Evolutionary conservation across 2,113 vertebrate genomes (phyloP).

Genomic region (Otus sunia): DNA sequence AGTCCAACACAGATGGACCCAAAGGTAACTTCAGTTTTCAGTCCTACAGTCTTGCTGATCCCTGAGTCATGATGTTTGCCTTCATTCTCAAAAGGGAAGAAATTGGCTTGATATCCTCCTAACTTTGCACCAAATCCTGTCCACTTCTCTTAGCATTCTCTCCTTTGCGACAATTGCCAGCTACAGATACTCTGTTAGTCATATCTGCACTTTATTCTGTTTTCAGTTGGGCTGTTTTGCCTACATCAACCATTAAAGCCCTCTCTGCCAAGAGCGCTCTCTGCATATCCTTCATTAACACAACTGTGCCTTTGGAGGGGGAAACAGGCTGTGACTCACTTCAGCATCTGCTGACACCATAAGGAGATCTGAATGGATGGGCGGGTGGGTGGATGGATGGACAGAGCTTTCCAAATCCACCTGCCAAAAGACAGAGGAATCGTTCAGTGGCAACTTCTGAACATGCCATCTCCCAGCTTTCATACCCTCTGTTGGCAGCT

Average conservation of each 20-base stretch:
- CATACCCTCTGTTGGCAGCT: background rate
- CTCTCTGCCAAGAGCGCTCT: background rate
- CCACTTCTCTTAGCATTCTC: background rate
- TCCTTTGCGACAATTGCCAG: background rate
- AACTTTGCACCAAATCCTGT: background rate
- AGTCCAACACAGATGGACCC: background rate
- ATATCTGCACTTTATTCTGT: background rate
- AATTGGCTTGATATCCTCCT: background rate
- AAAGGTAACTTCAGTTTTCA: background rate
- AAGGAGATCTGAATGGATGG: background rate
- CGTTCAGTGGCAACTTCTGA: background rate
- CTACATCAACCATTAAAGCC: background rate
- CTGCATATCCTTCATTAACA: background rate
- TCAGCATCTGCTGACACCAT: conserved; percentile 3
- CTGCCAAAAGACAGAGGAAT: background rate
- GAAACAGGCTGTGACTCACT: conserved; percentile 17
- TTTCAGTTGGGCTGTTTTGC: background rate
- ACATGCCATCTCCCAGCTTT: background rate
- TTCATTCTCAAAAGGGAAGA: background rate
- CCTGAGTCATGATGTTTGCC: background rate
- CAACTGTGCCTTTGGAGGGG: background rate
- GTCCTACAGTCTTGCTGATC: background rate
- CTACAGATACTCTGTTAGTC: background rate
- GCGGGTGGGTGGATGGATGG: background rate
- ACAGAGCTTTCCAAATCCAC: background rate